A percentile compares a stretch with the other conserved stretches of the same genome.
Evolutionary conservation across 2,797 vertebrate genomes (phyloP).

Genomic region (Lerista edwardsae): DNA sequence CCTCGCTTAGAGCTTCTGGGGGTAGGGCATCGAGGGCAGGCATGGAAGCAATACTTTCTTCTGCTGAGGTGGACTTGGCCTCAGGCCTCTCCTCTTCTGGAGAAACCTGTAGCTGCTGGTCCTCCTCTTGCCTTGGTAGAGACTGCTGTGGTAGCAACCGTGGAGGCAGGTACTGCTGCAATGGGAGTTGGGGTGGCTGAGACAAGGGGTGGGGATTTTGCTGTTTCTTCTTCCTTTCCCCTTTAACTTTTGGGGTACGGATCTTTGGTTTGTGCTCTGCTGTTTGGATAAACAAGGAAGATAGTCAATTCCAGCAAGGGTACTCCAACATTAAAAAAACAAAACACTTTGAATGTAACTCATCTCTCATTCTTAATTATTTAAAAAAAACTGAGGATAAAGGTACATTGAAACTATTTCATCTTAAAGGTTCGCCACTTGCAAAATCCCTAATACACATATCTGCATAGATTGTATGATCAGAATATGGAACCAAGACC

Average conservation of each 20-base stretch:
- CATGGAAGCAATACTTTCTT: not conserved
- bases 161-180: constrained; percentile 1
- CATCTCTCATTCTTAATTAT: not conserved
- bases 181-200: not conserved
- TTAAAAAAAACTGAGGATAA: not conserved
- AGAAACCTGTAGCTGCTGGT: not conserved
- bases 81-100: rapidly evolving
- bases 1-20: constrained; percentile 39
- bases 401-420: rapidly evolving
- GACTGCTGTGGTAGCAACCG: rapidly evolving
- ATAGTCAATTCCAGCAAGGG: rapidly evolving
- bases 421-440: not conserved
- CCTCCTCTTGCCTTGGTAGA: rapidly evolving
- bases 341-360: not conserved
- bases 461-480: too few species aligned
- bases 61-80: rapidly evolving
- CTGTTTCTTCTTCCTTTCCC: constrained; percentile 82
- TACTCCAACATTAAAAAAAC: not conserved
- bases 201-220: constrained; percentile 32
- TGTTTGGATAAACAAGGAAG: constrained; percentile 40
- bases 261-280: constrained; percentile 70
- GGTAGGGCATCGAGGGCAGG: constrained; percentile 69
- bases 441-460: not conserved
- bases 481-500: not conserved
- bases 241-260: constrained; percentile 67